A percentile compares a stretch with the other conserved stretches of the same genome.
Conservation (phyloP, 2,797 vertebrate genomes). For the Eptatretus atami region DNA sequence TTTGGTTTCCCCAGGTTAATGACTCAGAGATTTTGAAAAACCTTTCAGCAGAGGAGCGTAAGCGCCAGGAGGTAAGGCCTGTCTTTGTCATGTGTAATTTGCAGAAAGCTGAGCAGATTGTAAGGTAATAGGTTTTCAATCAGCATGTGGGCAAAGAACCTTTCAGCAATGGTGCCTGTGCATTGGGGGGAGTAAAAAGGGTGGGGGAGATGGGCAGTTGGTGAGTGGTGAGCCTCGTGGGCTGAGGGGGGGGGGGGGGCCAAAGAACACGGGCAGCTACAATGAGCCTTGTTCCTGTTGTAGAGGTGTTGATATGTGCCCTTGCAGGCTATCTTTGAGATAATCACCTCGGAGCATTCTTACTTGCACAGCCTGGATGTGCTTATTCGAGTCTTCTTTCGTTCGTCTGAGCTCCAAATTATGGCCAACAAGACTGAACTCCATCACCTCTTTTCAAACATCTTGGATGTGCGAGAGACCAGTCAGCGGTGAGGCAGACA, state of each 20-base stretch:
- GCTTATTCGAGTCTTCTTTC: constrained; percentile 71
- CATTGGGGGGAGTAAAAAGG: not conserved
- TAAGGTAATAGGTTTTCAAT: too few species aligned
- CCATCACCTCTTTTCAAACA: constrained; percentile 95
- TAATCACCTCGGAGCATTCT: constrained; percentile 88
- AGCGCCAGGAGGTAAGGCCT: constrained; percentile 48
- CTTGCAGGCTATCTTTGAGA: constrained; percentile 61
- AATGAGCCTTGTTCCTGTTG: not conserved
- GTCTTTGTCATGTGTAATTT: too few species aligned
- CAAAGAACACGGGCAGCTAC: not conserved
- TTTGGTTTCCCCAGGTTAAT: not conserved
- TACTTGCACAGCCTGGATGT: constrained; percentile 81
- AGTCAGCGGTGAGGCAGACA: constrained; percentile 48
- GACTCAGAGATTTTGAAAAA: not conserved
- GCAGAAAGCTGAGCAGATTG: too few species aligned
- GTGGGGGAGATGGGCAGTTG: not conserved
- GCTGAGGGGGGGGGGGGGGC: not conserved
- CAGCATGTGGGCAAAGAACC: too few species aligned
- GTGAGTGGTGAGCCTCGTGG: too few species aligned
- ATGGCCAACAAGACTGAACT: constrained; percentile 78
- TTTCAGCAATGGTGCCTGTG: too few species aligned
- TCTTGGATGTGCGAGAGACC: constrained; percentile 49
- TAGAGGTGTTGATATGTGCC: not conserved
- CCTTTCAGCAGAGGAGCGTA: constrained; percentile 39
- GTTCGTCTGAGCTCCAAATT: constrained; percentile 41